phyloP scores from a whole-genome alignment of 2,797 vertebrate genomes.

The Benthosema pterotum region DNA sequence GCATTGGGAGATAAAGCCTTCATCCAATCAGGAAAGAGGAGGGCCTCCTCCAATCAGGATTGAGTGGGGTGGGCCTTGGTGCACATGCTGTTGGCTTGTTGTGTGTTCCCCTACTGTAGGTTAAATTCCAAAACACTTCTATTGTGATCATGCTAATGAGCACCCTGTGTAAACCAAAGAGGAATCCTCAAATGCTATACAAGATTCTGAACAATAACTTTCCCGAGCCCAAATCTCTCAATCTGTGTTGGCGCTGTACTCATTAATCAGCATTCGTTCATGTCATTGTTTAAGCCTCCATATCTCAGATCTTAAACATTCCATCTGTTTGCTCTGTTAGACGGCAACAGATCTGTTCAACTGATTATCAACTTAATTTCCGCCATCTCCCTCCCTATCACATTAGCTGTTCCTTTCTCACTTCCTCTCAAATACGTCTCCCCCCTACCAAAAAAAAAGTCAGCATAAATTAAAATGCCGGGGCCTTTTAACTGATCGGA shows the following conservation, averaged over 20 bases:
- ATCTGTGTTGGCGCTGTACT: background rate
- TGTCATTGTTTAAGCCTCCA: conserved; percentile 15
- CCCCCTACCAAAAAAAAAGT: conserved; percentile 56
- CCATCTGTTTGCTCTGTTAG: conserved; percentile 22
- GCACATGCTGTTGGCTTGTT: too few relatives aligned
- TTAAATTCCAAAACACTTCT: background rate
- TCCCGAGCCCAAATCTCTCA: conserved; percentile 4
- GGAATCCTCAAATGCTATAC: too few relatives aligned
- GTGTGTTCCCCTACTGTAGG: background rate
- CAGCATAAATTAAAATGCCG: conserved; percentile 62
- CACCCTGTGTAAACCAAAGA: too few relatives aligned
- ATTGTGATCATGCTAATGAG: too few relatives aligned
- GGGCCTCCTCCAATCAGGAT: too few relatives aligned
- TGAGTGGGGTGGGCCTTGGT: too few relatives aligned
- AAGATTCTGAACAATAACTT: conserved; percentile 7
- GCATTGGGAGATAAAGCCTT: too few relatives aligned
- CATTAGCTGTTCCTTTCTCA: conserved; percentile 1
- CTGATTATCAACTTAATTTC: conserved; percentile 29
- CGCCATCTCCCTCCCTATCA: conserved; percentile 22
- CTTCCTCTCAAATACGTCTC: conserved; percentile 19
- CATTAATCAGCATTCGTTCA: conserved; percentile 24
- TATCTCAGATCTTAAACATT: conserved; percentile 20
- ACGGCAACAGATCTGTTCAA: conserved; percentile 21
- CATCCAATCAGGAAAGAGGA: too few relatives aligned
- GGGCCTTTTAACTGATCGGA: conserved; percentile 47